Evolutionary conservation across 1,140 invertebrate species (phyloP).

Genomic region (Atopsyche davidsoni): DNA sequence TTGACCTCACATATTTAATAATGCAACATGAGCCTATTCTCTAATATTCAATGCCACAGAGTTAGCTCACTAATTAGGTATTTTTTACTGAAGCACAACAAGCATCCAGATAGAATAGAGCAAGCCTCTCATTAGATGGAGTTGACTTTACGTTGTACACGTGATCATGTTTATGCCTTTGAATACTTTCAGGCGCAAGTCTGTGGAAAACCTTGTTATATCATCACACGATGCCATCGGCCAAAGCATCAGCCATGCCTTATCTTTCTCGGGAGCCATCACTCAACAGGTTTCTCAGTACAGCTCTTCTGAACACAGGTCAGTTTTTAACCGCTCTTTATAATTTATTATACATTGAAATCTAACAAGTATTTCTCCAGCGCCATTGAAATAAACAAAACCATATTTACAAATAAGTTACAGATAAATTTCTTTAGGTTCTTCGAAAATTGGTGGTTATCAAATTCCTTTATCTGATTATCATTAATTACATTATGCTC

Average conservation of each 20-base stretch:
- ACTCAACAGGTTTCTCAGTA: slow-evolving; percentile 46
- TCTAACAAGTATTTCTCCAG: slow-evolving; percentile 9
- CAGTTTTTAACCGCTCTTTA: slow-evolving; percentile 29
- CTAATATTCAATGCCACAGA: no score
- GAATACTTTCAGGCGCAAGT: slow-evolving; percentile 51
- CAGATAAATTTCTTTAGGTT: background rate
- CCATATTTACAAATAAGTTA: background rate
- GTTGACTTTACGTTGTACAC: no score
- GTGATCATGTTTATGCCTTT: slow-evolving; percentile 2
- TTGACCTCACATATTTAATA: no score
- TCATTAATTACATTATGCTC: background rate
- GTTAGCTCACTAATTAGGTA: no score
- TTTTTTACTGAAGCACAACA: no score
- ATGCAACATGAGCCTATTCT: no score
- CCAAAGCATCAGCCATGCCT: slow-evolving; percentile 44
- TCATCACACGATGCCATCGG: slow-evolving; percentile 59
- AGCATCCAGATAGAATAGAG: no score
- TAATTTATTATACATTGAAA: slow-evolving; percentile 30
- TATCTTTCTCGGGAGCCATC: slow-evolving; percentile 47
- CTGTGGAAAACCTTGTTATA: slow-evolving; percentile 58
- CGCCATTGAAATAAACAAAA: slow-evolving; percentile 28
- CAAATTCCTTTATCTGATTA: background rate
- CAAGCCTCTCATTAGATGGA: no score
- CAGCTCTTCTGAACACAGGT: slow-evolving; percentile 47
- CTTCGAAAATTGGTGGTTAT: background rate